Base-by-base conservation (phyloP, 53 echinoderm and acorn worm species). In the Holothuria scabra region DNA sequence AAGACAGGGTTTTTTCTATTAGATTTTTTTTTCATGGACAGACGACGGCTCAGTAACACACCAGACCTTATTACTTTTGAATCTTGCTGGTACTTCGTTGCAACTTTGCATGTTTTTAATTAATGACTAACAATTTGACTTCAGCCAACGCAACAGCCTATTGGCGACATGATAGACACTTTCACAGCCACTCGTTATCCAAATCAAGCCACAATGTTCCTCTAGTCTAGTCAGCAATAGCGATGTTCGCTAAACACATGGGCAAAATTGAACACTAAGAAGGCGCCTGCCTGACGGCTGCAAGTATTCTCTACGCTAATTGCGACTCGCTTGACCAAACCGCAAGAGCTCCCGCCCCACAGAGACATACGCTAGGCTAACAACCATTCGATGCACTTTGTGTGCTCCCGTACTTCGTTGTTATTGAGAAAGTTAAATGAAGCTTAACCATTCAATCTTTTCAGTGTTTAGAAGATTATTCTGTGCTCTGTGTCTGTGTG, bases 311-410 rank as follows among this genome's bases (percentile, higher is more conserved):
- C 30, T 20, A 16, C 59, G 21, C 79, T 79, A 57, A 79, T 79
- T 57, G 56, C 79, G 79, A 31, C 79, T 56, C 59, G 79, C 79
- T 79, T 79, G 79, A 79, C 79, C 79, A 79, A 79, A 79, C 79
- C 59, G 59, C 59, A 79, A 72, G 72, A 72, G 48, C 57, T 79
- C 55, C 59, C 55, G 33, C 57, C 79, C 79, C 79, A 79, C 79
- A 59, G 79, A 79, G 79, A 79, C 79, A 79, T 59, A 79, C 79
- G 79, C 33, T 79, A 58, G 79, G 79, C 79, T 79, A 79, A 79
- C 79, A 59, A 33, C 57, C 32, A 79, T 79, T 57, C 29, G 52
- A 11, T 79, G 79, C 56, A 57, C 49, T 31, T 79, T 46, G 79
- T 79, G 55, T 30, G 59, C 56, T 58, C 29, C 79, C 59, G 57